Conservation (phyloP, 1,140 invertebrate genomes). For the Bombus waltoni region DNA sequence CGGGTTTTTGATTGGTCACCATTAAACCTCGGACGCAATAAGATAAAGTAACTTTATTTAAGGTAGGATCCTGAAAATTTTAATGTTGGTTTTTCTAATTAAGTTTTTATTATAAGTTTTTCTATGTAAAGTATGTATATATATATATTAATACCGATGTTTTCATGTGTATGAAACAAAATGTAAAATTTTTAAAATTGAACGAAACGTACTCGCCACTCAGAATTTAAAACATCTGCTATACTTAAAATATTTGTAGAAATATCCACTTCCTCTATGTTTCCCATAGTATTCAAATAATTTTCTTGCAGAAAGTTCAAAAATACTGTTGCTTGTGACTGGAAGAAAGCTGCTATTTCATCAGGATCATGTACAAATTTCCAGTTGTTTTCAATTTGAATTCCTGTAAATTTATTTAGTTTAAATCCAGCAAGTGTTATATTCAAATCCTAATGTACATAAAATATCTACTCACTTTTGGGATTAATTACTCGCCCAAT, state of each 20-base stretch:
- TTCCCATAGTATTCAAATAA: conserved; percentile 87
- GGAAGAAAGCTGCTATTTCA: conserved; percentile 86
- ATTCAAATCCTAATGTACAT: background rate
- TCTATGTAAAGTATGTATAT: background rate
- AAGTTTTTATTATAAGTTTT: background rate
- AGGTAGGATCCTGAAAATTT: conserved; percentile 72
- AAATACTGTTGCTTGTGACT: conserved; percentile 85
- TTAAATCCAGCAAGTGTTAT: background rate
- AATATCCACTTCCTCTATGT: conserved; percentile 83
- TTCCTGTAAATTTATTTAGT: conserved; percentile 17
- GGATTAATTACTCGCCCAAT: conserved; percentile 90
- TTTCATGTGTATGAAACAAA: background rate
- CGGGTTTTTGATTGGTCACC: conserved; percentile 86
- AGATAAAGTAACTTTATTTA: conserved; percentile 75
- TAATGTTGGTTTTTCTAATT: background rate
- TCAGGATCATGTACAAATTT: conserved; percentile 86
- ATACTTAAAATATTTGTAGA: conserved; percentile 85
- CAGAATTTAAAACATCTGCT: conserved; percentile 85
- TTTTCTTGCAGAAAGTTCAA: conserved; percentile 88
- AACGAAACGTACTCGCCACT: conserved; percentile 84
- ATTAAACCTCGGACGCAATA: conserved; percentile 87
- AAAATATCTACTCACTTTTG: conserved; percentile 81
- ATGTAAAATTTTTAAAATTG: background rate
- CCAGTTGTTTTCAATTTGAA: conserved; percentile 59
- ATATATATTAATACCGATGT: background rate